Evolutionary conservation across 2,797 vertebrate genomes (phyloP), one percentile per base, ranked within the genome.

Genomic region (Gallirallus australis): DNA sequence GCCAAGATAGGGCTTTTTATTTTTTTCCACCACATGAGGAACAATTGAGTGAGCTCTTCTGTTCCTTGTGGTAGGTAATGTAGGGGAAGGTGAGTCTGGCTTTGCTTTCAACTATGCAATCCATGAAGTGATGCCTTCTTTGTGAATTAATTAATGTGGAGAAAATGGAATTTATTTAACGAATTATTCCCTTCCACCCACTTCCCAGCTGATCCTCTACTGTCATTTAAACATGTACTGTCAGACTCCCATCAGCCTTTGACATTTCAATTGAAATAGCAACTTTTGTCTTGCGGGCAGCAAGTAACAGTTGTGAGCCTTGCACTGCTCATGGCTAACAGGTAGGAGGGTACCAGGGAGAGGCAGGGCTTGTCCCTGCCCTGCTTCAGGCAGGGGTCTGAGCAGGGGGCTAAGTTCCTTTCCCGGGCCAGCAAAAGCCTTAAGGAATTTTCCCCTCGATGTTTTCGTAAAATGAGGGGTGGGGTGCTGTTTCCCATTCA

Each of bases 131-230:
- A 50, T 87, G 45, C 37, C 31, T 80, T 97, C 86, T 87, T 85
- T 92, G 76, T 94, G 92, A 95, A 85, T 91, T 82, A 91, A 94
- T 94, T 91, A 85, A 85, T 87, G 52, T 89, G 53, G 76, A 85
- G 93, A 85, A 85, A 83, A 82, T 53, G 56, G 75, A 93, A 64
- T 82, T 89, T 92, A 15, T 84, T 92, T 24, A 45, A 96, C 73
- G 79, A 73, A 94, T 90, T 78, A 94, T 89, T 89, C 23, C 31
- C 93, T 95, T 86, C 95, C 93, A 93, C 94, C 93, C 94, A 92
- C 94, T 94, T 82, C 81, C 81, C 95, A 96, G 93, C 93, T 97
- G 96, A 90, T 28, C 6, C 48, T 71, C 14, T 14, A 35, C 48
- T 31, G 15, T 2, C 5, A 60, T 68, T 93, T 85, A 77, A 87